Evolutionary conservation across 2,888 invertebrate genomes (phyloP), one percentile per base, ranked within the genome.

Genomic region (Agrilus biguttatus): DNA sequence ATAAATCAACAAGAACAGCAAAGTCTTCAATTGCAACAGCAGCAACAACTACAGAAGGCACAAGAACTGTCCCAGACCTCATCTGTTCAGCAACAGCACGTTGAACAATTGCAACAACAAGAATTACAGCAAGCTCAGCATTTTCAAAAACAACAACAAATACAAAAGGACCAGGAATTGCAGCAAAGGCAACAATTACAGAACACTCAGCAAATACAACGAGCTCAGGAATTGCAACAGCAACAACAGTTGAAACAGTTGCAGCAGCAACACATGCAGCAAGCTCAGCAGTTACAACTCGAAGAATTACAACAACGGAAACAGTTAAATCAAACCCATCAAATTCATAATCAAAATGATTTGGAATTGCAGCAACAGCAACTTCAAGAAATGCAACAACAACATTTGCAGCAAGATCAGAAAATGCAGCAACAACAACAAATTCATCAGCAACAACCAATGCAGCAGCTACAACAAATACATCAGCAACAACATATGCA

Each of bases 81-180:
- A 40, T 38, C 42, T 14, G 6, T 37, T 7, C 36, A 33, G 10
- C 42, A 44, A 43, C 37, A 40, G 32, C 39, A 43, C n/a, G n/a
- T 23, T n/a, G 19, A 32, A 14, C 44, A 48, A 36, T n/a, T 35
- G 12, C 36, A 33, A 14, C 42, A 44, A 41, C 37, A 40, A 35
- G 35, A 33, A 33, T 3, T n/a, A 10, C 33, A 43, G 8, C 32
- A 12, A 14, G 43, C 39, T 28, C 47, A 48, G 40, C 47, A 51
- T 33, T 33, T 40, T 32, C 38, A 48, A 19, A 45, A 47, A 14
- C 47, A 47, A 32, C 33, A 17, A 17, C 28, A 14, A 13, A 41
- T 43, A 14, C 46, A 39, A 34, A 6, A 14, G 14, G 33, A 39
- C 14, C 43, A 37, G n/a, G 21, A 43, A 34, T n/a, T 17, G n/a